phyloP scores from a whole-genome alignment of 2,888 invertebrate genomes.

The Agrochola litura region DNA sequence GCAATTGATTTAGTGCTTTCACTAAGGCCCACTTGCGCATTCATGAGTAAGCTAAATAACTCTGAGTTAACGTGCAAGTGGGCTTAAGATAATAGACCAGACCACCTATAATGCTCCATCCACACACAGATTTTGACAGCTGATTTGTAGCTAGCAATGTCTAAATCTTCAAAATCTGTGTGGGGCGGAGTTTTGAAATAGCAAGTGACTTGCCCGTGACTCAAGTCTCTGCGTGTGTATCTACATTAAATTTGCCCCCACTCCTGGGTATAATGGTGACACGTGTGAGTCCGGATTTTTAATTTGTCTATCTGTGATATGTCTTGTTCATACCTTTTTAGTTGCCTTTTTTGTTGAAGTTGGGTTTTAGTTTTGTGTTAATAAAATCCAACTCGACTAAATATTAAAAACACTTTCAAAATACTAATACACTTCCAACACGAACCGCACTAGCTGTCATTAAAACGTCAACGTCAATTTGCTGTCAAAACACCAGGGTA shows the following conservation, averaged over 20 bases:
- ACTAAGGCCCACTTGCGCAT: background rate
- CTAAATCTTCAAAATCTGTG: background rate
- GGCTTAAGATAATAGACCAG: too few species aligned
- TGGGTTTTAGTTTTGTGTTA: background rate
- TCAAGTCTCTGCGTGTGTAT: background rate
- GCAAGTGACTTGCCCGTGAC: background rate
- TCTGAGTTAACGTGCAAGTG: too few species aligned
- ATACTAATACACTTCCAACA: background rate
- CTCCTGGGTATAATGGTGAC: background rate
- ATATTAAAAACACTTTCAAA: too few species aligned
- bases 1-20: background rate
- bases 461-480: conserved; percentile 24
- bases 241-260: background rate
- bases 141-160: too few species aligned
- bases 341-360: too few species aligned
- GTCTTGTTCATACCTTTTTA: too few species aligned
- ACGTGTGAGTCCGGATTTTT: too few species aligned
- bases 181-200: background rate
- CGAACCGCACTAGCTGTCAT: background rate
- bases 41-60: too few species aligned
- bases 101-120: background rate
- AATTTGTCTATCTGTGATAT: too few species aligned
- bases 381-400: background rate
- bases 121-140: too few species aligned
- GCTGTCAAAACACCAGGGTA: conserved; percentile 34